Conservation (phyloP, 2,888 invertebrate genomes). For the Acanthosepion esculentum region DNA sequence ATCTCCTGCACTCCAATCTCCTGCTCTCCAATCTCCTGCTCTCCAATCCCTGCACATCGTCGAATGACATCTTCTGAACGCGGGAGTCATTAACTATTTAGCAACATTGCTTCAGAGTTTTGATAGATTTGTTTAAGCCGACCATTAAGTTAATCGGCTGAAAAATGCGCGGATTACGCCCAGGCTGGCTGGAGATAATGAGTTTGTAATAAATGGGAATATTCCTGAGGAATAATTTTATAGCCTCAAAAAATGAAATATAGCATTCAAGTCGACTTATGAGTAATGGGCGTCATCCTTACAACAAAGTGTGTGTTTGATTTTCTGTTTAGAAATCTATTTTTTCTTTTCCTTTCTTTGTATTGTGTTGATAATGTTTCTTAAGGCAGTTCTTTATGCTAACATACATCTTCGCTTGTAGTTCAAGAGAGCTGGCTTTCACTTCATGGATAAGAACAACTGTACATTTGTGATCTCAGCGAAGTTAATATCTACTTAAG, state of each 20-base stretch:
- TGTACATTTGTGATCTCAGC: too few species aligned
- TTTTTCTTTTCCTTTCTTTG: neutral
- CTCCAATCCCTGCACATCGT: neutral
- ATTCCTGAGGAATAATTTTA: constrained; percentile 2
- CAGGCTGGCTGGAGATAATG: neutral
- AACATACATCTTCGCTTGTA: neutral
- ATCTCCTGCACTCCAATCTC: neutral
- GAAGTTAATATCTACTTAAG: too few species aligned
- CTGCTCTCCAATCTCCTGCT: neutral
- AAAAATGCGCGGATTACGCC: neutral
- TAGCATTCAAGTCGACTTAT: neutral
- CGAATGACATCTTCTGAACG: neutral
- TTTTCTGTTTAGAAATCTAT: neutral
- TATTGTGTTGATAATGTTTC: neutral
- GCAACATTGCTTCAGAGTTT: neutral
- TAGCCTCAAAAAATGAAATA: neutral
- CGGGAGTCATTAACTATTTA: neutral
- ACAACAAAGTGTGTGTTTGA: neutral
- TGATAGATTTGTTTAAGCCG: constrained; percentile 33
- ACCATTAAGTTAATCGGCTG: constrained; percentile 33
- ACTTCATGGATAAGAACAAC: neutral
- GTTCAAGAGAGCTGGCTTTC: neutral
- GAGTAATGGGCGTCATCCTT: neutral
- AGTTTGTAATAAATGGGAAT: neutral
- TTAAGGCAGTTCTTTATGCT: neutral